Base-by-base conservation (phyloP, 2,113 vertebrate genomes). In the Accipiter virgatus region DNA sequence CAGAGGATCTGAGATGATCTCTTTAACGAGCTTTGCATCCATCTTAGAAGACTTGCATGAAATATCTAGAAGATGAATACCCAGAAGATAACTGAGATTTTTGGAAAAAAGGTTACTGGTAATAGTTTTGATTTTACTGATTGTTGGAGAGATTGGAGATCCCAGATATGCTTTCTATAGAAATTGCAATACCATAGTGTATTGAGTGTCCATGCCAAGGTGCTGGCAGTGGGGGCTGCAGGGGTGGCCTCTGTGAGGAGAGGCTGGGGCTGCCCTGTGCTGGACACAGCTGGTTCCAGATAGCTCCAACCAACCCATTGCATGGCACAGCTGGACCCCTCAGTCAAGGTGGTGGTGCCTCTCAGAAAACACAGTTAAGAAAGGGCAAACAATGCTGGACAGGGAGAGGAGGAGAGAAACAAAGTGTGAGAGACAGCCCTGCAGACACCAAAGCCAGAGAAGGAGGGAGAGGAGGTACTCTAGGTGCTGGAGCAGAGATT, bases 271-370 rank as follows among this genome's bases (percentile, higher is more conserved):
- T 55, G 40, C 18, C 66, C 18, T 0, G 0, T n/a, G 25, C 19
- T 5, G 7, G 43, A 45, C 36, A 59, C 38, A 26, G 17, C 47
- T 0, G 3, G 34, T 53, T 32, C 16, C 66, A 63, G 47, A 6
- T 19, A 10, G 7, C 15, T 58, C n/a, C n/a, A 56, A 7, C 13
- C 1, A 2, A 71, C 34, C 22, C 16, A 6, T 9, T 0, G 2
- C 16, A 42, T 20, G 31, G 40, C 25, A 61, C 29, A 25, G 43
- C 43, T 31, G 43, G 2, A 20, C 6, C 31, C 31, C 10, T 58
- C 31, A 36, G 53, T 20, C 63, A 68, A 42, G 11, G 7, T 36
- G 26, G 34, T 32, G 26, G 7, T 32, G 6, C 27, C 11, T 61
- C 55, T 45, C 63, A 52, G 72, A 42, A 52, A 61, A 52, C 4